phyloP scores from a whole-genome alignment of 2,888 invertebrate species.

The Mesorhabditis spiculigera region DNA sequence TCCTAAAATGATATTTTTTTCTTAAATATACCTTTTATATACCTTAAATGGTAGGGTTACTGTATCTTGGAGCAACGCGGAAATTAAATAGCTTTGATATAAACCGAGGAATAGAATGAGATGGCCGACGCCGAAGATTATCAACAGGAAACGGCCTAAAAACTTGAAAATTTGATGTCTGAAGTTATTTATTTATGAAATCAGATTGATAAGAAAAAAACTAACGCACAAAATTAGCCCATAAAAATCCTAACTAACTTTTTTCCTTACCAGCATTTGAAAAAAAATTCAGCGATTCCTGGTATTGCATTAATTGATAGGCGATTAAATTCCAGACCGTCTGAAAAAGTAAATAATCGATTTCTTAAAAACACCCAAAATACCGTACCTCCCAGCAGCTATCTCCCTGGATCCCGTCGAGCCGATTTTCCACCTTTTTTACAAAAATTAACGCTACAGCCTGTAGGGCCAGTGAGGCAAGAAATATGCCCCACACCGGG shows the following conservation, averaged over 20 bases:
- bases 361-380: background rate
- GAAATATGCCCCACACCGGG: background rate
- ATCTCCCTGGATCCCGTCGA: background rate
- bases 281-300: background rate
- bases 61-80: background rate
- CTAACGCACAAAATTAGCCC: no score
- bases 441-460: background rate
- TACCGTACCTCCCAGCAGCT: background rate
- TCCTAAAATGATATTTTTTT: background rate
- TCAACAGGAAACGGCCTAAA: conserved; percentile 1
- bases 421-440: conserved; percentile 3
- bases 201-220: no score
- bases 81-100: conserved; percentile 3
- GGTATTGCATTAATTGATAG: background rate
- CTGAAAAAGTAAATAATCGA: background rate
- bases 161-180: no score
- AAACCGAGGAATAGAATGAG: background rate
- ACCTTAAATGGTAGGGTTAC: background rate
- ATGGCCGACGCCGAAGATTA: background rate
- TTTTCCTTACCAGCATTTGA: background rate
- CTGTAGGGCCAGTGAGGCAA: background rate
- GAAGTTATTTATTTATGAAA: no score
- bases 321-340: background rate
- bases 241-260: no score
- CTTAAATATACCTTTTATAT: background rate